phyloP scores from a whole-genome alignment of 2,888 invertebrate genomes.

The Caenorhabditis sulstoni region DNA sequence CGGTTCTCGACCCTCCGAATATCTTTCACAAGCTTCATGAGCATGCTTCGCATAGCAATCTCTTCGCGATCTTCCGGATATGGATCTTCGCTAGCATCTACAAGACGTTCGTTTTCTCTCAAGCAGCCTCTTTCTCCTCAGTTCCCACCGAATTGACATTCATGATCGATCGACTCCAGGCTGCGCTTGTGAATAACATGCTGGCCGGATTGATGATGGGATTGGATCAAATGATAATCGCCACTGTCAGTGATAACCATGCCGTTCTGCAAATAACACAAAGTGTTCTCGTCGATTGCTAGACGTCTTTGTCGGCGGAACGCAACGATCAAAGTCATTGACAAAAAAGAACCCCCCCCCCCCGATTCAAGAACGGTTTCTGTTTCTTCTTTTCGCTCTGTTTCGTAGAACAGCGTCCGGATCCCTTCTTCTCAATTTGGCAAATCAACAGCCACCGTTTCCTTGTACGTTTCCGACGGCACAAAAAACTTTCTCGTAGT shows the following conservation, averaged over 20 bases:
- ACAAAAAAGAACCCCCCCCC: not conserved
- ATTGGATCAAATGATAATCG: slow-evolving; percentile 70
- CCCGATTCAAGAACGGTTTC: too few species aligned
- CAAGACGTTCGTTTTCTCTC: slow-evolving; percentile 18
- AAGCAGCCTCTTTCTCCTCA: slow-evolving; percentile 14
- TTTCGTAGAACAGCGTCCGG: too few species aligned
- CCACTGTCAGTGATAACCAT: slow-evolving; percentile 68
- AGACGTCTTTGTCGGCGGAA: slow-evolving; percentile 23
- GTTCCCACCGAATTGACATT: slow-evolving; percentile 65
- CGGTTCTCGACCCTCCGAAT: slow-evolving; percentile 40
- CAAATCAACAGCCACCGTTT: slow-evolving; percentile 4
- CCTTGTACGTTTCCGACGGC: slow-evolving; percentile 19
- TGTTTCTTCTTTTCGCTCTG: too few species aligned
- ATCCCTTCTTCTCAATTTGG: too few species aligned
- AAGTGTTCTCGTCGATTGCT: slow-evolving; percentile 14
- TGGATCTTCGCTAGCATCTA: slow-evolving; percentile 69
- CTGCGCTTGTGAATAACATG: slow-evolving; percentile 72
- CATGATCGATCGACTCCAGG: slow-evolving; percentile 65
- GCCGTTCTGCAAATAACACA: slow-evolving; percentile 67
- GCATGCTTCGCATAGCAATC: slow-evolving; percentile 49
- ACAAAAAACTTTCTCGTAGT: slow-evolving; percentile 32
- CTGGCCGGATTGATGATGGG: slow-evolving; percentile 52
- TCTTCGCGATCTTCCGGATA: slow-evolving; percentile 69
- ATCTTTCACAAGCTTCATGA: slow-evolving; percentile 47
- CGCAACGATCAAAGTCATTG: slow-evolving; percentile 34